phyloP scores from a whole-genome alignment of 2,113 vertebrate genomes.

The Anarrhichthys ocellatus region DNA sequence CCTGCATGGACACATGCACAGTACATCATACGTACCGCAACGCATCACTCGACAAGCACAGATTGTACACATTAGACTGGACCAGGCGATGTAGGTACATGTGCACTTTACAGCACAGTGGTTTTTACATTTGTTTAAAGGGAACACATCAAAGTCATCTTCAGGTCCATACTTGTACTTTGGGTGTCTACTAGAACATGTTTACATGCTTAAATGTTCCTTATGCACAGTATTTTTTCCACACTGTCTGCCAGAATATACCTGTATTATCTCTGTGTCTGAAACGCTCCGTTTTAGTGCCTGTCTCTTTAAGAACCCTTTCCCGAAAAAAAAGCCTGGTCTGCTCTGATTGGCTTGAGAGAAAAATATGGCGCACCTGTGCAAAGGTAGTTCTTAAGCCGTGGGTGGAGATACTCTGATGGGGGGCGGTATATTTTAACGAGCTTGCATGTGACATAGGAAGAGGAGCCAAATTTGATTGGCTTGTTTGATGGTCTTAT shows the following conservation, averaged over 20 bases:
- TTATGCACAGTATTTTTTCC: too few relatives aligned
- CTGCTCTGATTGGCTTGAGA: not conserved
- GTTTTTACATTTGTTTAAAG: not conserved
- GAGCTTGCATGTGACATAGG: not conserved
- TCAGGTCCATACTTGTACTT: too few relatives aligned
- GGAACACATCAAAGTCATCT: too few relatives aligned
- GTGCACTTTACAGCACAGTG: not conserved
- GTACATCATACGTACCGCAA: constrained; percentile 42
- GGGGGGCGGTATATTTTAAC: not conserved
- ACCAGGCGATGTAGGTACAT: not conserved
- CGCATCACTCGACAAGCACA: constrained; percentile 23
- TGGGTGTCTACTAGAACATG: too few relatives aligned
- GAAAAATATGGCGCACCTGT: not conserved
- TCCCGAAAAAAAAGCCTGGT: not conserved
- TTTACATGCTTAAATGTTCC: too few relatives aligned
- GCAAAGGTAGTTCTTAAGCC: not conserved
- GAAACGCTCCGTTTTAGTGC: too few relatives aligned
- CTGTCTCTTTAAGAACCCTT: too few relatives aligned
- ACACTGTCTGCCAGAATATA: too few relatives aligned
- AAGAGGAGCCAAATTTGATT: not conserved
- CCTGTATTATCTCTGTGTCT: too few relatives aligned
- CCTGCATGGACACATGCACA: constrained; percentile 47
- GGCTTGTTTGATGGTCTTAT: not conserved
- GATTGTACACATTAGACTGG: not conserved
- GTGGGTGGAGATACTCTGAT: not conserved